Percentiles rank a stretch among this genome's conserved stretches.
Conservation (phyloP, 2,888 invertebrate species). For the Idaea biselata region DNA sequence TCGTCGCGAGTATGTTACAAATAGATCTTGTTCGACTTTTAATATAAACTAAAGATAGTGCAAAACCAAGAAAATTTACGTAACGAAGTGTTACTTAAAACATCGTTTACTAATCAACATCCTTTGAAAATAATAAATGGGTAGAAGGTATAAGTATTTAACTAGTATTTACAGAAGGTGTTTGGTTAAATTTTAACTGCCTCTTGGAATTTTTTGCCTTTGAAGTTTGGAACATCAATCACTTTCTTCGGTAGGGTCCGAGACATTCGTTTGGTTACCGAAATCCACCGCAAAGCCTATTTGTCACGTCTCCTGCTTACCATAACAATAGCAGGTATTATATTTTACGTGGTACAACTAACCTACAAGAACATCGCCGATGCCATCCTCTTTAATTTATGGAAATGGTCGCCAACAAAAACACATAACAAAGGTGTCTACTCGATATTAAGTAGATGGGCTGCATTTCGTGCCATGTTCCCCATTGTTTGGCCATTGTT, state of each 20-base stretch:
- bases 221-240: constrained; percentile 23
- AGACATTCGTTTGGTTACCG: constrained; percentile 42
- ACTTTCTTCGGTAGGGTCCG: constrained; percentile 17
- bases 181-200: constrained; percentile 4
- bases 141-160: too few relatives aligned
- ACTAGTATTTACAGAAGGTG: not conserved
- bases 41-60: too few relatives aligned
- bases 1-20: too few relatives aligned
- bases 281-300: constrained; percentile 60
- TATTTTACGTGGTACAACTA: constrained; percentile 35
- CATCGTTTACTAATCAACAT: too few relatives aligned
- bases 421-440: constrained; percentile 78
- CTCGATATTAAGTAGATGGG: constrained; percentile 78
- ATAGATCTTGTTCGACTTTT: too few relatives aligned
- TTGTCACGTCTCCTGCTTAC: constrained; percentile 67
- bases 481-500: constrained; percentile 69
- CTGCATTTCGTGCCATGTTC: constrained; percentile 61
- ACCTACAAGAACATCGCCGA: constrained; percentile 47
- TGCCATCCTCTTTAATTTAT: constrained; percentile 74
- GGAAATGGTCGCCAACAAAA: constrained; percentile 78
- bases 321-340: constrained; percentile 77
- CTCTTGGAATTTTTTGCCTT: constrained; percentile 20
- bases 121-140: too few relatives aligned
- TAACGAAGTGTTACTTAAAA: too few relatives aligned
- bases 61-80: too few relatives aligned